Evolutionary conservation across 53 echinoderm and acorn worm genomes (phyloP).

Genomic region (Stichopus horrens): DNA sequence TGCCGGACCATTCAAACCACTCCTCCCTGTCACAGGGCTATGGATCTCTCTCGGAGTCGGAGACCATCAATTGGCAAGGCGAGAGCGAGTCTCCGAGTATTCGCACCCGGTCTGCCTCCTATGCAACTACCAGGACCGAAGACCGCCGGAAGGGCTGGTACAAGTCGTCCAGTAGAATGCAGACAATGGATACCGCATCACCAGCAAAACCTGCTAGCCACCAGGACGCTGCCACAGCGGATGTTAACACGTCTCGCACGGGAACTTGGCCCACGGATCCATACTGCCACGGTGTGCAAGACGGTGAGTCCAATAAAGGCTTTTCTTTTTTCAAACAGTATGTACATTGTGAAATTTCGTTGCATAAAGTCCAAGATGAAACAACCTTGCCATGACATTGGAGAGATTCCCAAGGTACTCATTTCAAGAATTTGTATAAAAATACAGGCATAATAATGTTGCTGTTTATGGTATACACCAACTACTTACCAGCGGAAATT

Average conservation of each 20-base stretch:
- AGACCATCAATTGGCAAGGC: neutral
- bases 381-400: too few species aligned
- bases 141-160: slow-evolving; percentile 27
- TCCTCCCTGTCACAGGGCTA: slow-evolving; percentile 40
- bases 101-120: neutral
- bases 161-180: neutral
- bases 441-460: neutral
- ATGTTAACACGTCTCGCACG: slow-evolving; percentile 2
- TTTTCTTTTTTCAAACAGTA: neutral
- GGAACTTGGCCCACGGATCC: slow-evolving; percentile 45
- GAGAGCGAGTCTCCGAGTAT: slow-evolving; percentile 20
- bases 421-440: neutral
- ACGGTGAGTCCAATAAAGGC: neutral
- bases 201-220: neutral
- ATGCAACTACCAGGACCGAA: neutral
- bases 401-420: neutral
- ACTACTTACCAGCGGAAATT: neutral
- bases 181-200: slow-evolving; percentile 15
- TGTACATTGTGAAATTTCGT: neutral
- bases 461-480: neutral
- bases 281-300: slow-evolving; percentile 23
- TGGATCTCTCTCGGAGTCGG: slow-evolving; percentile 32
- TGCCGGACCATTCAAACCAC: slow-evolving; percentile 35
- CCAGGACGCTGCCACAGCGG: neutral
- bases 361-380: too few species aligned